phyloP scores from a whole-genome alignment of 2,113 vertebrate species.

The Todiramphus chloris region DNA sequence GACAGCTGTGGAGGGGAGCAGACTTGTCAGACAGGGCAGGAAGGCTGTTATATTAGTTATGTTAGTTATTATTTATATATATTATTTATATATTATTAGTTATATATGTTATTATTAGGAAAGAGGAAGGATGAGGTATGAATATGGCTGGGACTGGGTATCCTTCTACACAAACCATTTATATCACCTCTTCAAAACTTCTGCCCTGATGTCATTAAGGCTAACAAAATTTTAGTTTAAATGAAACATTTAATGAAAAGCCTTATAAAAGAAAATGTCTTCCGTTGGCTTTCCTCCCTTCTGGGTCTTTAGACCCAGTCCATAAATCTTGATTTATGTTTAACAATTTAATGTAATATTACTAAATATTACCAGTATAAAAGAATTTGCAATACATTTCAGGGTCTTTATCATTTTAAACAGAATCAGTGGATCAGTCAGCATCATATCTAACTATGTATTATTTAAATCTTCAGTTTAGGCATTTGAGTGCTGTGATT shows the following conservation, averaged over 20 bases:
- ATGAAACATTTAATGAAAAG: background rate
- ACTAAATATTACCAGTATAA: background rate
- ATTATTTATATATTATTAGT: too few species aligned
- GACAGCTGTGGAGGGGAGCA: background rate
- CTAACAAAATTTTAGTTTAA: background rate
- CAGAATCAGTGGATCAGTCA: background rate
- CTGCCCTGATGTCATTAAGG: background rate
- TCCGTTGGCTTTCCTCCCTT: background rate
- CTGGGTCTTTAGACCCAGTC: background rate
- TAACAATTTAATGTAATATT: background rate
- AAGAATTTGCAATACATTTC: background rate
- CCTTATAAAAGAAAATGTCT: background rate
- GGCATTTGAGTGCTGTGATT: background rate
- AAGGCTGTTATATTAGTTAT: background rate
- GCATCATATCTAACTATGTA: background rate
- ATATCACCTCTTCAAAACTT: background rate
- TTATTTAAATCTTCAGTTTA: background rate
- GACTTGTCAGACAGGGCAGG: background rate
- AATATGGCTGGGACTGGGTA: fast-evolving
- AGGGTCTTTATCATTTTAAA: background rate
- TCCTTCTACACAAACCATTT: background rate
- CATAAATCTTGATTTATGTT: background rate
- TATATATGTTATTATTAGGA: too few species aligned
- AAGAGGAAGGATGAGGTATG: background rate
- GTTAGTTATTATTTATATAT: too few species aligned